Conservation (phyloP, 2,888 invertebrate species). For the Gandaritis pyraliata region DNA sequence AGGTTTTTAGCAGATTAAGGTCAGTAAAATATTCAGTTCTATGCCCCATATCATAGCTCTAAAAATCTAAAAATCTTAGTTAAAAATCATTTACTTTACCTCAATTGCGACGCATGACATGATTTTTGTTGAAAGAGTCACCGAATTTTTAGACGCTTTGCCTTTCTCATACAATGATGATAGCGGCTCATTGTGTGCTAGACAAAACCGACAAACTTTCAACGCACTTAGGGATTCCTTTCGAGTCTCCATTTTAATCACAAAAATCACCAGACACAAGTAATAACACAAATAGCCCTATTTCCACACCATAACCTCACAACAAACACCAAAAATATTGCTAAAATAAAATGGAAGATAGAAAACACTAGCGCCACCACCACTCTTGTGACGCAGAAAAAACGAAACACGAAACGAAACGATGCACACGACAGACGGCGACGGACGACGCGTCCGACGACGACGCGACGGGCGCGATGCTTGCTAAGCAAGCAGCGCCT, state of each 20-base stretch:
- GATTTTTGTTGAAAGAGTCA: constrained; percentile 89
- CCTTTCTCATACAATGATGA: constrained; percentile 87
- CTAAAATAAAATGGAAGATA: constrained; percentile 41
- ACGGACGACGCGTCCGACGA: no score
- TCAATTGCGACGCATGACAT: constrained; percentile 91
- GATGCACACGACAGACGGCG: no score
- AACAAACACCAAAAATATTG: constrained; percentile 40
- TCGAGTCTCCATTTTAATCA: constrained; percentile 84
- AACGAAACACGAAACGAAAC: constrained; percentile 52
- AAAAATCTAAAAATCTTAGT: no score
- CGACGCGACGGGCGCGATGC: no score
- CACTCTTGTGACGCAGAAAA: constrained; percentile 26
- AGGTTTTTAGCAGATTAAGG: no score
- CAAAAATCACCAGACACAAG: constrained; percentile 35
- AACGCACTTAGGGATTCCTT: constrained; percentile 85
- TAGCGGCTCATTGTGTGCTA: constrained; percentile 86
- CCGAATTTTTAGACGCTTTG: constrained; percentile 82
- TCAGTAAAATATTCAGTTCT: no score
- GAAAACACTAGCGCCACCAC: constrained; percentile 57
- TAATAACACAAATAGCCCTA: constrained; percentile 34
- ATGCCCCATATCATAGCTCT: no score
- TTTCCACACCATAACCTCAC: constrained; percentile 65
- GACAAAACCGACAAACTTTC: constrained; percentile 90
- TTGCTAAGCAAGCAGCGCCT: constrained; percentile 40
- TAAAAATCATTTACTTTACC: constrained; percentile 75